These are phyloP conservation scores for Prietella phreatophila DNA, from an alignment of 2,113 vertebrate species.

Conservation along the genomic window DNA sequence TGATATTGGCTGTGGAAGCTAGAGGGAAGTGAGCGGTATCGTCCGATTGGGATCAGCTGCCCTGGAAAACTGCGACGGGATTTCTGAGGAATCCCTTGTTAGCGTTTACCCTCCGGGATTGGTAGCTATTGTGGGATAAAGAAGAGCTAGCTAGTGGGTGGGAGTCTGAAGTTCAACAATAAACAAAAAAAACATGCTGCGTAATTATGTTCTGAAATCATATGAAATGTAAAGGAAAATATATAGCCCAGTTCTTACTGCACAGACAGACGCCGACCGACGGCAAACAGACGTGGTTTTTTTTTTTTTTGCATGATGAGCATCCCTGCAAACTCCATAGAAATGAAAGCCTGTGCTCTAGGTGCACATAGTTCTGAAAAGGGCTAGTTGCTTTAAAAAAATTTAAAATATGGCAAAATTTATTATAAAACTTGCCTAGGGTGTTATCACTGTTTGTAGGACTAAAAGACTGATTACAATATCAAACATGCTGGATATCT, in stretches of 20 bases:
- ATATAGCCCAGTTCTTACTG: not conserved
- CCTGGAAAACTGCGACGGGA: not conserved
- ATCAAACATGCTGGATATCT: no score
- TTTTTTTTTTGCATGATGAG: no score
- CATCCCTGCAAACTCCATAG: no score
- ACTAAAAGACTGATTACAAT: no score
- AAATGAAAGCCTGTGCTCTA: no score
- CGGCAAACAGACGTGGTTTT: no score
- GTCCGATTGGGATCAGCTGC: not conserved
- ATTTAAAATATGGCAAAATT: no score
- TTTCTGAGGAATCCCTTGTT: not conserved
- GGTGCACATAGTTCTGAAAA: no score
- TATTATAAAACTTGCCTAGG: no score
- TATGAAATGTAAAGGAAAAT: not conserved
- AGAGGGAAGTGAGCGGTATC: not conserved
- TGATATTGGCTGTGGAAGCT: not conserved
- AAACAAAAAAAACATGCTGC: not conserved
- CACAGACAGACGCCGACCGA: no score
- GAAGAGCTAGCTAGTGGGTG: not conserved
- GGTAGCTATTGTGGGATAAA: not conserved
- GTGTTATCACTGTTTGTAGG: no score
- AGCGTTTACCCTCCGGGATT: not conserved
- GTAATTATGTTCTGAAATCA: not conserved
- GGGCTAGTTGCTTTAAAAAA: no score
- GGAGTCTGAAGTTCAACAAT: not conserved